Evolutionary conservation across 2,797 vertebrate genomes (phyloP).

Genomic region (Linurgus olivaceus): DNA sequence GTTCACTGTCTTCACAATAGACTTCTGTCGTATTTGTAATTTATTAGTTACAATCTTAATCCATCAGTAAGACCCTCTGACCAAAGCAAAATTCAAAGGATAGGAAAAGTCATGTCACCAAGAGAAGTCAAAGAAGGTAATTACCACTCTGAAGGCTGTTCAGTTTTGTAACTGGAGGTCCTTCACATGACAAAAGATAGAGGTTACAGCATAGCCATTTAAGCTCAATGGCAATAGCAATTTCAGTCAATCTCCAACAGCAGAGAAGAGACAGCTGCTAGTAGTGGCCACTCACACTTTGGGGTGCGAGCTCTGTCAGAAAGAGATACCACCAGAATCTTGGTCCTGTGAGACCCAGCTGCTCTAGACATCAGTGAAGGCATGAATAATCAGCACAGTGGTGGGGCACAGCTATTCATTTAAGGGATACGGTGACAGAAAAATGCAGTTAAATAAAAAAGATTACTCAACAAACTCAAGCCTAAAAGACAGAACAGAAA

Average conservation of each 20-base stretch:
- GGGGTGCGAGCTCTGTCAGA: neutral
- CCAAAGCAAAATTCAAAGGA: neutral
- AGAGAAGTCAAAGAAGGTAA: neutral
- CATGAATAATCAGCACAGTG: neutral
- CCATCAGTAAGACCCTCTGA: neutral
- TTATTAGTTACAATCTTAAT: neutral
- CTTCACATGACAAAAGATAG: neutral
- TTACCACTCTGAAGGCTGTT: neutral
- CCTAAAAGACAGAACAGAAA: neutral
- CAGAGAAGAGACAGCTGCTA: neutral
- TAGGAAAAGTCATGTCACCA: rapidly evolving
- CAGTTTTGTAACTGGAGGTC: neutral
- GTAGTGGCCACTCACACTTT: neutral
- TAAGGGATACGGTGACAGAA: neutral
- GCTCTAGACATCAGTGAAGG: neutral
- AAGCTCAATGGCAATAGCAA: too few species aligned
- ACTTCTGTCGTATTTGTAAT: neutral
- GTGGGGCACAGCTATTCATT: neutral
- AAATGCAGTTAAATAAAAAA: neutral
- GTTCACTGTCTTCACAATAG: neutral
- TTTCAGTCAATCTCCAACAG: neutral
- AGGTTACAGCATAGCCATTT: neutral
- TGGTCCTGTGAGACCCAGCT: neutral
- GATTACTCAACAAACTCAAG: neutral
- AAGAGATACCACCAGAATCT: neutral